Conservation (phyloP, 92 coral and sea anemone species). For the Phenganax stokvisi region DNA sequence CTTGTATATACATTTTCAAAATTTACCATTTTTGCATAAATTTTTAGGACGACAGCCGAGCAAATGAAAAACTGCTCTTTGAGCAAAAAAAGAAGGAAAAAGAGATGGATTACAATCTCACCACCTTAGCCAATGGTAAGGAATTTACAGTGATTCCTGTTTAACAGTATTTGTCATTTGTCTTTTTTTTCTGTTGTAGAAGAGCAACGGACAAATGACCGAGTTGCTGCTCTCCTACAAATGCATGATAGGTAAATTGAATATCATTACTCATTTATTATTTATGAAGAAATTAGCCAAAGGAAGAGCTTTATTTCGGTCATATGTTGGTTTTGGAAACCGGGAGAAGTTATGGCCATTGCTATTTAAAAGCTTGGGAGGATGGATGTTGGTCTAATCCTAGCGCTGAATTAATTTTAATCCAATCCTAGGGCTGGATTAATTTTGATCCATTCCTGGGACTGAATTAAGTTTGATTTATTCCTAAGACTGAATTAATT, state of each 20-base stretch:
- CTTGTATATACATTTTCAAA: too few relatives aligned
- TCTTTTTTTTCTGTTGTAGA: slow-evolving; percentile 45
- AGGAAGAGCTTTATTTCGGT: background rate
- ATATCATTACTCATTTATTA: background rate
- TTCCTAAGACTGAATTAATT: too few relatives aligned
- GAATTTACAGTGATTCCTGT: too few relatives aligned
- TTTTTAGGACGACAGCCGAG: slow-evolving; percentile 73
- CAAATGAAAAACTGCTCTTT: slow-evolving; percentile 69
- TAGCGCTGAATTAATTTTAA: too few relatives aligned
- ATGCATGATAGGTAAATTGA: slow-evolving; percentile 70
- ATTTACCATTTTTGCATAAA: too few relatives aligned
- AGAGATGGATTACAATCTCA: slow-evolving; percentile 60
- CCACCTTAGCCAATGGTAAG: slow-evolving; percentile 78
- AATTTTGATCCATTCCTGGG: too few relatives aligned
- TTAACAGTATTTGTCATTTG: background rate
- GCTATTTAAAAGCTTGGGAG: too few relatives aligned
- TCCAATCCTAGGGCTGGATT: too few relatives aligned
- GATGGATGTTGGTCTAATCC: too few relatives aligned
- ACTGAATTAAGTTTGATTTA: too few relatives aligned
- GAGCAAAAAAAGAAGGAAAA: slow-evolving; percentile 75
- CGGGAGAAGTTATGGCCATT: too few relatives aligned
- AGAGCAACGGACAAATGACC: slow-evolving; percentile 79
- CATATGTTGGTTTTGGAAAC: background rate
- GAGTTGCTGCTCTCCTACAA: slow-evolving; percentile 83
- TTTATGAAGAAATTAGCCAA: background rate